phyloP scores from a whole-genome alignment of 2,113 vertebrate genomes.

The Ageneiosus marmoratus region DNA sequence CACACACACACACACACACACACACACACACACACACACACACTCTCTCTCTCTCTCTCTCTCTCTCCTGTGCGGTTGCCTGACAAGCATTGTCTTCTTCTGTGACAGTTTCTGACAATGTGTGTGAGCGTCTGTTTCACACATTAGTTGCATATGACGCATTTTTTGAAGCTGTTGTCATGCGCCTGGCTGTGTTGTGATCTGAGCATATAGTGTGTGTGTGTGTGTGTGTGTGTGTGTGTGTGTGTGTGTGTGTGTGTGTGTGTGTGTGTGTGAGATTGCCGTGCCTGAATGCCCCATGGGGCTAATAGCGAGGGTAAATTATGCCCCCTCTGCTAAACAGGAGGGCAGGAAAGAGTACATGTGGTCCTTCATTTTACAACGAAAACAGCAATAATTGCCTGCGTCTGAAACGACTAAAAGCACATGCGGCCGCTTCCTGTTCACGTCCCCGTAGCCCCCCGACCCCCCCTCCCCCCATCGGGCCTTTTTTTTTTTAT shows the following conservation, averaged over 20 bases:
- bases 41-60: background rate
- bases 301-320: slow-evolving; percentile 46
- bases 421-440: slow-evolving; percentile 64
- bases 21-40: slow-evolving; percentile 8
- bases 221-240: background rate
- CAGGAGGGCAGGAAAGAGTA: slow-evolving; percentile 50
- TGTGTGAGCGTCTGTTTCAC: slow-evolving; percentile 36
- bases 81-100: slow-evolving; percentile 49
- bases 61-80: slow-evolving; percentile 36
- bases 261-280: slow-evolving; percentile 19
- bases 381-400: slow-evolving; percentile 52
- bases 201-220: slow-evolving; percentile 6
- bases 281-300: background rate
- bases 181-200: background rate
- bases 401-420: slow-evolving; percentile 46
- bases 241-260: slow-evolving; percentile 13
- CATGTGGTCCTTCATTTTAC: slow-evolving; percentile 57
- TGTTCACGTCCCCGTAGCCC: slow-evolving; percentile 14
- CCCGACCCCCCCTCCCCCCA: no score
- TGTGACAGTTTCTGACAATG: slow-evolving; percentile 37
- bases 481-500: background rate
- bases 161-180: slow-evolving; percentile 24
- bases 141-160: slow-evolving; percentile 11
- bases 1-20: slow-evolving; percentile 20
- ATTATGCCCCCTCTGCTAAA: slow-evolving; percentile 40